Percentiles rank a stretch among this genome's conserved stretches.
Conservation (phyloP, 1,140 invertebrate species). For the Lineus longissimus region DNA sequence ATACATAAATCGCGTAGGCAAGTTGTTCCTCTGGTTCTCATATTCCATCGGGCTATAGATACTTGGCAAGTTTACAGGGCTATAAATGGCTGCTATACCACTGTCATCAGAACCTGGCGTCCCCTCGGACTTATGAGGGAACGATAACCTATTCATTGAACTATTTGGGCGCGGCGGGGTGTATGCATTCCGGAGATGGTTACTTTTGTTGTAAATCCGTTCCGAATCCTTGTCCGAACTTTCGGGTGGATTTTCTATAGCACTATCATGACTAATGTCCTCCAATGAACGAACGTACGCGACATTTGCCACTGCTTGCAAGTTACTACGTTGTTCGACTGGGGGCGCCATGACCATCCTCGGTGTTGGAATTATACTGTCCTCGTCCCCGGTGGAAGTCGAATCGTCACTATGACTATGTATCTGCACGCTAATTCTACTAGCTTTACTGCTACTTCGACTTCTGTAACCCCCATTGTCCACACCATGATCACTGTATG, state of each 20-base stretch:
- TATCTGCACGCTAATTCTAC: neutral
- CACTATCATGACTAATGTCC: conserved; percentile 9
- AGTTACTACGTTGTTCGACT: neutral
- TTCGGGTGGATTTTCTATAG: conserved; percentile 9
- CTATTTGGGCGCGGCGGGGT: neutral
- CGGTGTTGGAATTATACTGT: neutral
- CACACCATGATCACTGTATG: too few species aligned
- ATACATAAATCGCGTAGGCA: too few species aligned
- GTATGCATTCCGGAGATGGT: neutral
- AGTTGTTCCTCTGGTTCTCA: too few species aligned
- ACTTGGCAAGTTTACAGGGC: too few species aligned
- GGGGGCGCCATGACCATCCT: neutral
- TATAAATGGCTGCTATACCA: neutral
- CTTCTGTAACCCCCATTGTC: too few species aligned
- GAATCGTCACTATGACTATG: neutral
- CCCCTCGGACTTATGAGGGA: neutral
- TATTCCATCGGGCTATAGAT: too few species aligned
- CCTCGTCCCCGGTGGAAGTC: neutral
- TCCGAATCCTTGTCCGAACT: conserved; percentile 1
- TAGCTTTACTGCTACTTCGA: too few species aligned
- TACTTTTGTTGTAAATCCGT: neutral
- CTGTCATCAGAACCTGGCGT: neutral
- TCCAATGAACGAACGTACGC: neutral
- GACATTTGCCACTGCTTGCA: neutral
- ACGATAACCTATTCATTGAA: neutral